Evolutionary conservation across 2,797 vertebrate species (phyloP), one percentile per base, ranked within the genome.

Genomic region (Ctenosaura bakeri): DNA sequence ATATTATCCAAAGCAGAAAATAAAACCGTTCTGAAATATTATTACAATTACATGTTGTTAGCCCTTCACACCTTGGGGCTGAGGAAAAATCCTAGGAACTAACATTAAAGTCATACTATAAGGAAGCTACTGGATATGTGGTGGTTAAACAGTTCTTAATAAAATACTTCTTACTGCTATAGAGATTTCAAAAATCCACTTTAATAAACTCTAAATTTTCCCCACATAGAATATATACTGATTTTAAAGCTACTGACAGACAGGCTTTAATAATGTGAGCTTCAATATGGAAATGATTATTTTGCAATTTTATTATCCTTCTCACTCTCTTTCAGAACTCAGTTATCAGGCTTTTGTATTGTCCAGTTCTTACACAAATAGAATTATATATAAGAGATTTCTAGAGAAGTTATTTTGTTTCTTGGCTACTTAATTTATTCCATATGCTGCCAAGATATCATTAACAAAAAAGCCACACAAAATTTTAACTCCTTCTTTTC

Each of bases 351-450:
- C 59, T 78, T 83, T 77, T 2, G 50, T 35, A 83, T 42, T 42
- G n/a, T n/a, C n/a, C 73, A 0, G 1, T 89, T 89, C 74, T 82
- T 35, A 77, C 52, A 54, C 4, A 0, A 73, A 90, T 85, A 91
- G 32, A 46, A 92, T 86, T 85, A 85, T 83, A 90, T 90, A 83
- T 91, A 94, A 88, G 0, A 0, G 78, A 54, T 87, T 94, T 73
- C 80, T 87, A 46, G 6, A 90, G 89, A 86, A 76, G 71, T 77
- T 91, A 82, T 90, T 89, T 78, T 85, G 6, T 80, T 95, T 90
- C 85, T 66, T 88, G 42, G 22, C 1, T n/a, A 78, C 46, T 90
- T 76, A 82, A 89, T 77, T 77, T 94, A 54, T 89, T 94, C 74
- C 79, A 81, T 35, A 93, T 77, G 71, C 42, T 93, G 90, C 84